Conservation (phyloP, 2,113 vertebrate genomes). For the Takifugu bimaculatus region DNA sequence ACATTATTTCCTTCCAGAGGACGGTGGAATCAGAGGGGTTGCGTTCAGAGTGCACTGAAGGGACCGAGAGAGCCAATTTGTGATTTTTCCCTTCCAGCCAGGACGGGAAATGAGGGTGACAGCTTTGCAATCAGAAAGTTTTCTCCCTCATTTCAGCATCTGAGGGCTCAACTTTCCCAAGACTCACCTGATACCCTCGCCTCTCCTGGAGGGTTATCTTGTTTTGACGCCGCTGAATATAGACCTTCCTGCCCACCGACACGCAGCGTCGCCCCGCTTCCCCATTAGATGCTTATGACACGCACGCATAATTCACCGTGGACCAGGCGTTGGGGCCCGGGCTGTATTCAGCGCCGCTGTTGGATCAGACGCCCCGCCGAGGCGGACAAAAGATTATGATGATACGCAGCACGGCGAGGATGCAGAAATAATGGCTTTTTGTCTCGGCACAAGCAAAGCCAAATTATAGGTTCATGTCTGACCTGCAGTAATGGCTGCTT, state of each 20-base stretch:
- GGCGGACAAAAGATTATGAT: constrained; percentile 58
- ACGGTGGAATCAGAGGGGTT: constrained; percentile 8
- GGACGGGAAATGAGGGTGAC: constrained; percentile 40
- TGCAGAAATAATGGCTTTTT: constrained; percentile 52
- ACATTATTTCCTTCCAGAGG: constrained; percentile 1
- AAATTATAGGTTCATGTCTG: constrained; percentile 52
- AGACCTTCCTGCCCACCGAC: constrained; percentile 60
- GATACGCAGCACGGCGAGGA: constrained; percentile 38
- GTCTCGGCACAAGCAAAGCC: constrained; percentile 37
- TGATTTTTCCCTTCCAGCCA: constrained; percentile 38
- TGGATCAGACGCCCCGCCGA: constrained; percentile 46
- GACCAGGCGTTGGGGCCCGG: constrained; percentile 28
- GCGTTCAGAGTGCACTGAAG: constrained; percentile 2
- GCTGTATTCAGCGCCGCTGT: constrained; percentile 2
- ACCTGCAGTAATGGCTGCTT: constrained; percentile 32
- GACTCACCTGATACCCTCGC: constrained; percentile 53
- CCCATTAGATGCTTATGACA: constrained; percentile 66
- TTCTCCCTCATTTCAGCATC: constrained; percentile 34
- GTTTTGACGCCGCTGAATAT: constrained; percentile 66
- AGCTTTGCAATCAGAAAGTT: constrained; percentile 50
- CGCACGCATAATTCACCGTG: constrained; percentile 62
- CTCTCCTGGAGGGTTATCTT: constrained; percentile 42
- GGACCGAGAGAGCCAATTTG: constrained; percentile 44
- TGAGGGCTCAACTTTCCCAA: constrained; percentile 30
- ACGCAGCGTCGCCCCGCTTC: constrained; percentile 57